phyloP scores from a whole-genome alignment of 2,113 vertebrate genomes.

The Ceyx melanurus region DNA sequence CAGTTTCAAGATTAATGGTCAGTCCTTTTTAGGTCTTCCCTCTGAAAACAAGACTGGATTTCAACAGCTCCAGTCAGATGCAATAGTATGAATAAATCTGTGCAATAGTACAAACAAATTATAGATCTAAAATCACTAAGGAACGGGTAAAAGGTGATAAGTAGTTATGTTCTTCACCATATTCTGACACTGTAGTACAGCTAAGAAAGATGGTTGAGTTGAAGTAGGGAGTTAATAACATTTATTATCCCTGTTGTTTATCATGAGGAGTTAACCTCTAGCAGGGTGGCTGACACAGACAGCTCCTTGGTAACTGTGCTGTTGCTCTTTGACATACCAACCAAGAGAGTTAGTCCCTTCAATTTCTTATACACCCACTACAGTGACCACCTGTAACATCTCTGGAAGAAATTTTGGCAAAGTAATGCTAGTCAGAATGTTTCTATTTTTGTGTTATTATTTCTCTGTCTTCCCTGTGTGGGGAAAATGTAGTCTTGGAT shows the following conservation, averaged over 20 bases:
- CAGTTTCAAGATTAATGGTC: not conserved
- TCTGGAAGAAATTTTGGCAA: not conserved
- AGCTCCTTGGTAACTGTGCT: not conserved
- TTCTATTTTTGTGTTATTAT: not conserved
- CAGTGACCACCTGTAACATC: not conserved
- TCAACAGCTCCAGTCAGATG: not conserved
- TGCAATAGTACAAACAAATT: not conserved
- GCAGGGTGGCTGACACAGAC: not conserved
- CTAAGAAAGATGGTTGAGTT: not conserved
- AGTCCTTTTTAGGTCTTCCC: not conserved
- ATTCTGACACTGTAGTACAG: not conserved
- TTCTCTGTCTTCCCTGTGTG: not conserved
- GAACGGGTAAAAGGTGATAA: not conserved
- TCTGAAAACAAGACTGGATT: not conserved
- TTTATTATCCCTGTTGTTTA: constrained; percentile 28
- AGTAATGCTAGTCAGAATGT: not conserved
- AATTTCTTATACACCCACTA: not conserved
- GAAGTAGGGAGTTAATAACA: not conserved
- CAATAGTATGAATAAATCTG: not conserved
- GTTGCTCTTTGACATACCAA: not conserved
- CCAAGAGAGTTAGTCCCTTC: not conserved
- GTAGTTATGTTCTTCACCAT: not conserved
- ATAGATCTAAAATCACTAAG: not conserved
- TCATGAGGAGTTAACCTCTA: not conserved
- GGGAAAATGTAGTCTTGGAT: not conserved